Evolutionary conservation across 2,888 invertebrate genomes (phyloP).

Genomic region (Tridacna crocea): DNA sequence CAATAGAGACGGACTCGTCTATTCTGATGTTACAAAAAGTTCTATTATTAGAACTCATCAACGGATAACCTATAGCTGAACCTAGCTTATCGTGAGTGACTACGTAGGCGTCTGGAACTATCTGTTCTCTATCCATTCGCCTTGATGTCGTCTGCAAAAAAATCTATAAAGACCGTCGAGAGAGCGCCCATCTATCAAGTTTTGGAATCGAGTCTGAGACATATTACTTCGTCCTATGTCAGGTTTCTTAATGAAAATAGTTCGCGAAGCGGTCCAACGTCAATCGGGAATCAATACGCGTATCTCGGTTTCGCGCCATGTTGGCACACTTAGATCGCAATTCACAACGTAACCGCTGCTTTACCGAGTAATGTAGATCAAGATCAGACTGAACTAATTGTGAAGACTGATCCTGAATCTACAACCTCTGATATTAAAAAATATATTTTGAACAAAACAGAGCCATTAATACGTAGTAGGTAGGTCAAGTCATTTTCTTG

Average conservation of each 20-base stretch:
- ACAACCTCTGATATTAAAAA: too few relatives aligned
- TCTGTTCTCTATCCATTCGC: neutral
- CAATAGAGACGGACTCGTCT: too few relatives aligned
- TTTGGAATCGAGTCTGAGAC: slow-evolving; percentile 17
- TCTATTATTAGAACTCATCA: too few relatives aligned
- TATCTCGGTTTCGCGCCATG: slow-evolving; percentile 28
- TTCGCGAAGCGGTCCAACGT: slow-evolving; percentile 14
- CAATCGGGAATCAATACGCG: slow-evolving; percentile 27
- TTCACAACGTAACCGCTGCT: too few relatives aligned
- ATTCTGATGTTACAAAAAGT: too few relatives aligned
- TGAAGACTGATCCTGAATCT: too few relatives aligned
- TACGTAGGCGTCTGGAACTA: neutral
- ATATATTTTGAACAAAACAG: too few relatives aligned
- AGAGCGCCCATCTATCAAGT: slow-evolving; percentile 19
- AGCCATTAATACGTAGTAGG: too few relatives aligned
- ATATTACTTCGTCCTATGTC: slow-evolving; percentile 19
- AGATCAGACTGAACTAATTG: too few relatives aligned
- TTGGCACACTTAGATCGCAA: neutral
- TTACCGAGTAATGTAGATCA: too few relatives aligned
- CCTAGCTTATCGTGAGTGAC: neutral
- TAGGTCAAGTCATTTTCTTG: too few relatives aligned
- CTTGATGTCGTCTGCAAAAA: slow-evolving; percentile 9
- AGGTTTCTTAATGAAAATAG: slow-evolving; percentile 23
- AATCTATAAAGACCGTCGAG: slow-evolving; percentile 17
- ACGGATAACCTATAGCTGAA: too few relatives aligned